A percentile compares a stretch with the other conserved stretches of the same genome.
phyloP scores from a whole-genome alignment of 2,888 invertebrate genomes.

The Drosophila sordidula region DNA sequence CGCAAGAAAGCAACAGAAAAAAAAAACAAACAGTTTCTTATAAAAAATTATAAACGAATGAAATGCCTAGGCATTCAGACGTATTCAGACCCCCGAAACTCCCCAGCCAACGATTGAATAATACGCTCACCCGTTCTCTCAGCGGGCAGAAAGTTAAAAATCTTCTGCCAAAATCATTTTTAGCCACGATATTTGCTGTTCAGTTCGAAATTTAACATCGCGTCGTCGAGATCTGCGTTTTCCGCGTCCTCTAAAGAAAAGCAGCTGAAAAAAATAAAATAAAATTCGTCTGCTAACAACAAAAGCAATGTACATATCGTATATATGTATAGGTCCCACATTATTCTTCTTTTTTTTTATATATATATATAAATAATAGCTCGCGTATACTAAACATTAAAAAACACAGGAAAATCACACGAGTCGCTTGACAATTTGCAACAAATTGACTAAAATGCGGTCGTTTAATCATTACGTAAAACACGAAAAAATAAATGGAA shows the following conservation, averaged over 20 bases:
- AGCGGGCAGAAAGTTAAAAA: constrained; percentile 38
- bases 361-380: constrained; percentile 68
- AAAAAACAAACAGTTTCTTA: constrained; percentile 59
- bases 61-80: constrained; percentile 59
- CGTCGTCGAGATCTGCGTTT: constrained; percentile 59
- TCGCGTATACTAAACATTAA: constrained; percentile 51
- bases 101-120: constrained; percentile 10
- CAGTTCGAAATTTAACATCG: constrained; percentile 76
- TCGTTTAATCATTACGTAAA: constrained; percentile 79
- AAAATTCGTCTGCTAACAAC: constrained; percentile 41
- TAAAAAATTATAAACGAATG: constrained; percentile 66
- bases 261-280: constrained; percentile 21
- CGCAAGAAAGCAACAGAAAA: constrained; percentile 20
- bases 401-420: constrained; percentile 45
- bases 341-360: constrained; percentile 42
- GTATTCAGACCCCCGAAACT: background rate
- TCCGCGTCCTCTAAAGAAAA: constrained; percentile 37
- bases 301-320: constrained; percentile 58
- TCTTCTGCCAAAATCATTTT: constrained; percentile 71
- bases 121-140: constrained; percentile 49
- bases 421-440: constrained; percentile 65
- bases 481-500: constrained; percentile 38
- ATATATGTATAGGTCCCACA: constrained; percentile 39
- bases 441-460: constrained; percentile 72
- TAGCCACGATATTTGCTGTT: constrained; percentile 63